A percentile compares a stretch with the other conserved stretches of the same genome.
These are phyloP conservation scores for Chironex yamaguchii DNA, from an alignment of 30 jellyfish, hydroid and myxozoan species.

Conservation along the genomic window DNA sequence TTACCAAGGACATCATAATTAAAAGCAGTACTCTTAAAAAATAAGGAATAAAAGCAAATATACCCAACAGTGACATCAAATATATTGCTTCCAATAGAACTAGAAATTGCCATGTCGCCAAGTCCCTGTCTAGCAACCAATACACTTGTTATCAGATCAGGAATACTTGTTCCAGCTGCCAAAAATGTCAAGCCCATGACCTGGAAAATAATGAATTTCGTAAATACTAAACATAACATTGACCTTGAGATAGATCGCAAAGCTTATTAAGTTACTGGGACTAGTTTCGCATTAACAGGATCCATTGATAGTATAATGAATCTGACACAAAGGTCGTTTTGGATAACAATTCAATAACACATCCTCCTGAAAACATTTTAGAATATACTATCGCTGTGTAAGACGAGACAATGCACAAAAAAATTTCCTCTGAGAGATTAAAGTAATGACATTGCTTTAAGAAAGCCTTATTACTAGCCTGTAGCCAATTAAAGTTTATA, in stretches of 20 bases:
- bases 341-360: too few species aligned
- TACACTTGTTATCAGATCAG: conserved; percentile 89
- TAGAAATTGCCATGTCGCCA: conserved; percentile 94
- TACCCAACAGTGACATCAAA: conserved; percentile 94
- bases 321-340: too few species aligned
- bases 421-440: too few species aligned
- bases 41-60: not conserved
- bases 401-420: too few species aligned
- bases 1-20: not conserved
- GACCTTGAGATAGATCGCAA: too few species aligned
- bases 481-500: too few species aligned
- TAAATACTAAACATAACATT: not conserved
- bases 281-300: not conserved
- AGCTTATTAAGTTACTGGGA: not conserved
- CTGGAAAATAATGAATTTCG: conserved; percentile 30
- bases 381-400: too few species aligned
- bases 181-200: conserved; percentile 90
- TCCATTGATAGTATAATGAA: not conserved
- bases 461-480: too few species aligned
- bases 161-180: conserved; percentile 95
- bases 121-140: conserved; percentile 89
- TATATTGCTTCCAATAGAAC: conserved; percentile 89
- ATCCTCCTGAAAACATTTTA: too few species aligned
- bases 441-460: too few species aligned
- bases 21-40: not conserved